Evolutionary conservation across 2,888 invertebrate species (phyloP).

Genomic region (Phorcus lineatus): DNA sequence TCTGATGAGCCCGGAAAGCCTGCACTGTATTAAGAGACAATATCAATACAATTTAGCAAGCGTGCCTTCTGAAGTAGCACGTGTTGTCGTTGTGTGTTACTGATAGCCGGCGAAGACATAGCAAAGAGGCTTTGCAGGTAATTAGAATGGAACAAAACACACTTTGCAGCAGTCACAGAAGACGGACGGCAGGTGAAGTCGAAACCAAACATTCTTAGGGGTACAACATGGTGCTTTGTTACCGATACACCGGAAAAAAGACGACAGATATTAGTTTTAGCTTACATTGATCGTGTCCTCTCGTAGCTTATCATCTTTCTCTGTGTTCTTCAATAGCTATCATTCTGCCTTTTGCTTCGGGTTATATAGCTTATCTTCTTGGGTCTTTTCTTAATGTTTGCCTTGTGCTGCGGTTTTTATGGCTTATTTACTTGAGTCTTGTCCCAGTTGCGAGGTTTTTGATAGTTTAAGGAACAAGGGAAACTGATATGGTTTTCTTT

Average conservation of each 20-base stretch:
- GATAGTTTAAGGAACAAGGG: too few relatives aligned
- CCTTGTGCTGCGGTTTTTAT: too few relatives aligned
- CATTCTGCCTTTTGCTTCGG: too few relatives aligned
- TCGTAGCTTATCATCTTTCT: too few relatives aligned
- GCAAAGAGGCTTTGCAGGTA: constrained; percentile 1
- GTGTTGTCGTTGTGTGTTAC: background rate
- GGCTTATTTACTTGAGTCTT: too few relatives aligned
- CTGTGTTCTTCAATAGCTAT: too few relatives aligned
- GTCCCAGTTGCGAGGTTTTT: too few relatives aligned
- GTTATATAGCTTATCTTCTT: too few relatives aligned
- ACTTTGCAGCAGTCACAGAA: background rate
- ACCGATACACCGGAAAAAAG: background rate
- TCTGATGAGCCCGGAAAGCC: background rate
- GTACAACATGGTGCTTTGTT: background rate
- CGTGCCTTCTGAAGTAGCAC: background rate
- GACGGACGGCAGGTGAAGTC: background rate
- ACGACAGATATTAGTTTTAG: too few relatives aligned
- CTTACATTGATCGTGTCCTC: too few relatives aligned
- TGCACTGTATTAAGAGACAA: background rate
- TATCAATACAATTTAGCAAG: background rate
- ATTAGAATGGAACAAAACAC: constrained; percentile 5
- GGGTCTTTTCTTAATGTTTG: too few relatives aligned
- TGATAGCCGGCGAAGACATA: background rate
- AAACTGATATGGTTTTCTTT: too few relatives aligned
- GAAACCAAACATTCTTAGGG: background rate